These are phyloP conservation scores for Drosophila paranaensis DNA, from an alignment of 2,888 invertebrate species.

Conservation along the genomic window DNA sequence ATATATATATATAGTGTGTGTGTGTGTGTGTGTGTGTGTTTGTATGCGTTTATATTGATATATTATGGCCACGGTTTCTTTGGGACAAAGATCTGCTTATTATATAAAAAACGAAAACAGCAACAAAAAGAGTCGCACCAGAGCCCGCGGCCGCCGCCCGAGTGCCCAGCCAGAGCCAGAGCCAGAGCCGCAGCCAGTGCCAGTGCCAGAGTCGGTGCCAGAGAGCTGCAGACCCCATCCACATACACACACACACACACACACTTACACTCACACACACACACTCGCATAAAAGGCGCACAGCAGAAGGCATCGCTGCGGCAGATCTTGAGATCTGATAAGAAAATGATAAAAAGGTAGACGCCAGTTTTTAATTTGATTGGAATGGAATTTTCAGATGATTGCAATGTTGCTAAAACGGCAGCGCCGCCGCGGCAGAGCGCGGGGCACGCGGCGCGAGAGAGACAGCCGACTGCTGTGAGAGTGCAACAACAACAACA, in stretches of 20 bases:
- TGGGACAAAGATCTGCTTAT: constrained; percentile 85
- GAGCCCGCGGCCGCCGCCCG: constrained; percentile 45
- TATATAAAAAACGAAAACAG: constrained; percentile 75
- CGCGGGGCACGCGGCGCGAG: constrained; percentile 7
- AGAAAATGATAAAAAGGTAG: constrained; percentile 85
- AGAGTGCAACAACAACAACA: constrained; percentile 41
- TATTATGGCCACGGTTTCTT: constrained; percentile 84
- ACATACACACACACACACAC: constrained; percentile 17
- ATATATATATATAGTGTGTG: constrained; percentile 3
- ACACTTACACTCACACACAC: constrained; percentile 18
- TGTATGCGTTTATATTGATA: constrained; percentile 82
- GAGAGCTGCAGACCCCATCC: constrained; percentile 54
- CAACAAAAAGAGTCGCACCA: constrained; percentile 64
- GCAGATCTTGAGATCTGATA: constrained; percentile 84
- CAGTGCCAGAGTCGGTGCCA: constrained; percentile 54
- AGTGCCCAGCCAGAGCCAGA: constrained; percentile 43
- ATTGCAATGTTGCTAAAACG: constrained; percentile 80
- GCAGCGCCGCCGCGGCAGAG: constrained; percentile 67
- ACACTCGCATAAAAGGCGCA: constrained; percentile 45
- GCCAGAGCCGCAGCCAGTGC: constrained; percentile 53
- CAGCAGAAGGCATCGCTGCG: constrained; percentile 81
- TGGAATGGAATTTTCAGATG: constrained; percentile 83
- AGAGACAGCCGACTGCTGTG: constrained; percentile 57
- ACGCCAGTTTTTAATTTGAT: constrained; percentile 85
- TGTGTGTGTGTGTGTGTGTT: constrained; percentile 43